A percentile compares a stretch with the other conserved stretches of the same genome.
Conservation (phyloP, 2,797 vertebrate species). For the Carduelis carduelis region DNA sequence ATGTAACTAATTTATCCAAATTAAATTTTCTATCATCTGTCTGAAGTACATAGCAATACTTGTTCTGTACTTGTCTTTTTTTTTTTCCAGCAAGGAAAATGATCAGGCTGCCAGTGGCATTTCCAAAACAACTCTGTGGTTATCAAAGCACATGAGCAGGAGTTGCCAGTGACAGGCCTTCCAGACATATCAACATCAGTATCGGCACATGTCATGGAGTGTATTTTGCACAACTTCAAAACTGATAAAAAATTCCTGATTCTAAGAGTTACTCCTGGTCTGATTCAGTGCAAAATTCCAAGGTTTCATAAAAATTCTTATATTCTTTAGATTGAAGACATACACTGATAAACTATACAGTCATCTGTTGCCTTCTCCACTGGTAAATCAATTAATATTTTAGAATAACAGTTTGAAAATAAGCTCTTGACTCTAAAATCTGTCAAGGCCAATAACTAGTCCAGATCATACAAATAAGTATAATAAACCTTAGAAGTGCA, state of each 20-base stretch:
- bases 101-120: background rate
- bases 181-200: background rate
- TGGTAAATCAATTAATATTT: background rate
- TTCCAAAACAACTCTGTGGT: background rate
- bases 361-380: background rate
- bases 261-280: background rate
- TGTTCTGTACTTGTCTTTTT: background rate
- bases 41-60: background rate
- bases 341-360: background rate
- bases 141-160: background rate
- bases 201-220: background rate
- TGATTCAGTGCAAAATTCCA: background rate
- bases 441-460: background rate
- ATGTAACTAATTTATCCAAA: background rate
- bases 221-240: background rate
- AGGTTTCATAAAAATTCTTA: background rate
- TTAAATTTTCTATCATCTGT: background rate
- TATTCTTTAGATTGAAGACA: background rate
- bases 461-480: background rate
- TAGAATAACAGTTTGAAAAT: background rate
- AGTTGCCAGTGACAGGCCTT: background rate
- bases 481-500: background rate
- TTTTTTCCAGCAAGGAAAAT: background rate
- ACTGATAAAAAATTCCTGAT: background rate
- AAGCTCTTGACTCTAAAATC: background rate